A percentile compares a stretch with the other conserved stretches of the same genome.
These are phyloP conservation scores for Plotosus lineatus DNA, from an alignment of 2,113 vertebrate species.

Conservation along the genomic window DNA sequence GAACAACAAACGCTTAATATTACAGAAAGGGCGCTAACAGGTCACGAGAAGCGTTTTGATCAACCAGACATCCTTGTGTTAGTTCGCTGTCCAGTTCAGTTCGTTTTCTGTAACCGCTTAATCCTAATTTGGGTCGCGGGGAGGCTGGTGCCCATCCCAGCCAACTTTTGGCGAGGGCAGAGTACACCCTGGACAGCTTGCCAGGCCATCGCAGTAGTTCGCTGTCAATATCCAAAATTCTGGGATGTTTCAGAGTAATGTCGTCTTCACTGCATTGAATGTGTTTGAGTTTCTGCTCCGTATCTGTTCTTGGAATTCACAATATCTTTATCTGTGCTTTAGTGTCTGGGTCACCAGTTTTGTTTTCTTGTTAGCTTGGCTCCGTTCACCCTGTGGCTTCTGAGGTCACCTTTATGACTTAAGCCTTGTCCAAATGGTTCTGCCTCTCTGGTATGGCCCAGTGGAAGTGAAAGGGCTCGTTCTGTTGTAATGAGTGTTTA, in stretches of 20 bases:
- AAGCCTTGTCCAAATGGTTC: slow-evolving; percentile 34
- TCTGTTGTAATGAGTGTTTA: slow-evolving; percentile 39
- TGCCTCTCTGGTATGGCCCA: slow-evolving; percentile 48
- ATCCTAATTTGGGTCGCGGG: too few relatives aligned
- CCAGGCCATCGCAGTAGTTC: not conserved
- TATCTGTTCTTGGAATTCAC: not conserved
- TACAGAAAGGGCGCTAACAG: too few relatives aligned
- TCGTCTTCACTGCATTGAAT: not conserved
- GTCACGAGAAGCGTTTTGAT: too few relatives aligned
- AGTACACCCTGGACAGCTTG: too few relatives aligned
- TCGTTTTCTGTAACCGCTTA: too few relatives aligned
- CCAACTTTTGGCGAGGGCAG: too few relatives aligned
- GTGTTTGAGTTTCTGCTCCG: not conserved
- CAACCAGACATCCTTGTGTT: too few relatives aligned
- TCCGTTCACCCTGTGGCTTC: slow-evolving; percentile 5
- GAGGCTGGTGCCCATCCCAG: too few relatives aligned
- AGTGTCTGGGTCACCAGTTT: not conserved
- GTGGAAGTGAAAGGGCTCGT: slow-evolving; percentile 54
- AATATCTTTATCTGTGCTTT: not conserved
- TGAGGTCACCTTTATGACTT: slow-evolving; percentile 33
- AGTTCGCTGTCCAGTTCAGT: too few relatives aligned
- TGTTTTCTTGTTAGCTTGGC: not conserved
- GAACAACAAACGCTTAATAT: too few relatives aligned
- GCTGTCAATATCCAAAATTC: not conserved
- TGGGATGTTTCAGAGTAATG: not conserved